Base-by-base conservation (phyloP, 2,113 vertebrate species). In the Myotis davidii region DNA sequence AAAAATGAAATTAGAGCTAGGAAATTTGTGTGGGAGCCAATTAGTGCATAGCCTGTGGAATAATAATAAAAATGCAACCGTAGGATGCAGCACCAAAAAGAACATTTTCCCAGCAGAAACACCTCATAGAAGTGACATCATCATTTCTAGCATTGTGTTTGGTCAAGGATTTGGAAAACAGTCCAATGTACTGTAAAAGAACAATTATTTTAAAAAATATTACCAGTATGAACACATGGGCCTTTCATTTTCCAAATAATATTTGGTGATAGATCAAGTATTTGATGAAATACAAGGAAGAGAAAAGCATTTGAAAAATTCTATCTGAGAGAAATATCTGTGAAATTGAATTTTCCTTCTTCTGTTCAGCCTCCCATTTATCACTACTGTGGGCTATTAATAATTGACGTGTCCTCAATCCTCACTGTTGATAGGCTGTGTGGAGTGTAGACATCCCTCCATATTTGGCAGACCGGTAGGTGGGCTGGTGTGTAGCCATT, bases 1-100 rank as follows among this genome's bases (percentile, higher is more conserved):
- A 74, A 90, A 93, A 96, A 97, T 96, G 84, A 94, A 91, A 39
- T 94, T 95, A 95, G 37, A 65, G 20, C 56, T 77, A 70, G 70
- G 85, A 96, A 94, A 93, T 97, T 76, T 95, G 59, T 61, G 21
- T 76, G 52, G 92, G 52, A 97, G 48, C 50, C 81, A 94, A 87
- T 93, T 91, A 96, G n/a, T 89, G 18, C 52, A 85, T 84, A 96
- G 34, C 83, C 78, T 94, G 13, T 96, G 65, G 87, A 29, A 90
- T 90, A 65, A 89, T 84, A 93, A 91, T 95, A 93, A 96, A 87
- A 93, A 48, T 64, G 94, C 78, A 93, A 29, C 73, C 39, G 9
- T 82, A 39, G 76, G 13, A 50, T 92, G 54, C 16, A 72, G 16
- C 64, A 86, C 8, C 32, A 50, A 94, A 74, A 10, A 84, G 34